Conservation (phyloP, 2,888 invertebrate genomes). For the Heliconius sara region DNA sequence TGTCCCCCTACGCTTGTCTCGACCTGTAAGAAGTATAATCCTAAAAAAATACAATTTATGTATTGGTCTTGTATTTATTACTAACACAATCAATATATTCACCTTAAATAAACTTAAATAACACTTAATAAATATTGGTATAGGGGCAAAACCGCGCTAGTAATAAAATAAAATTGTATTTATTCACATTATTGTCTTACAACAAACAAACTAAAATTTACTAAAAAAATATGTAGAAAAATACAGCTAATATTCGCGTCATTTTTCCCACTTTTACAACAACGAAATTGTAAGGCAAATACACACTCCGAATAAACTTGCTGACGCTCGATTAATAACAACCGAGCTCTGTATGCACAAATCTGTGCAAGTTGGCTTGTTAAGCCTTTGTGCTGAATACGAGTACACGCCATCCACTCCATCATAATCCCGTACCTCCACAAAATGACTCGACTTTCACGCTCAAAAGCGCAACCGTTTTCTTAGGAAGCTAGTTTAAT, state of each 20-base stretch:
- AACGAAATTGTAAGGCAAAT: slow-evolving; percentile 57
- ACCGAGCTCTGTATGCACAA: slow-evolving; percentile 60
- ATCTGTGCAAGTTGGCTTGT: slow-evolving; percentile 70
- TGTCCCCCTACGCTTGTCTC: too few species aligned
- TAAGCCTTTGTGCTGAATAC: slow-evolving; percentile 65
- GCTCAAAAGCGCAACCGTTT: slow-evolving; percentile 35
- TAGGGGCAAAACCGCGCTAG: neutral
- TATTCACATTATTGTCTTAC: neutral
- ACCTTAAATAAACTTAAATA: neutral
- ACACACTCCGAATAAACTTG: slow-evolving; percentile 56
- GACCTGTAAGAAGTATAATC: too few species aligned
- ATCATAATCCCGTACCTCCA: slow-evolving; percentile 44
- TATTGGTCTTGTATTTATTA: too few species aligned
- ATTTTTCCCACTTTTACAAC: slow-evolving; percentile 33
- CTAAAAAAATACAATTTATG: too few species aligned
- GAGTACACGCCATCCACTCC: slow-evolving; percentile 51
- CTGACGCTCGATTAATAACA: slow-evolving; percentile 70
- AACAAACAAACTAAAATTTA: neutral
- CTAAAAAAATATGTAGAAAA: neutral
- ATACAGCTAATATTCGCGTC: neutral
- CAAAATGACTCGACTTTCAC: slow-evolving; percentile 40
- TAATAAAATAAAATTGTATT: too few species aligned
- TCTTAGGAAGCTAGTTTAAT: slow-evolving; percentile 34
- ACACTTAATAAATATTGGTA: neutral
- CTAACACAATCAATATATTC: neutral